phyloP scores from a whole-genome alignment of 2,888 invertebrate species.

The Siphlonurus alternatus region DNA sequence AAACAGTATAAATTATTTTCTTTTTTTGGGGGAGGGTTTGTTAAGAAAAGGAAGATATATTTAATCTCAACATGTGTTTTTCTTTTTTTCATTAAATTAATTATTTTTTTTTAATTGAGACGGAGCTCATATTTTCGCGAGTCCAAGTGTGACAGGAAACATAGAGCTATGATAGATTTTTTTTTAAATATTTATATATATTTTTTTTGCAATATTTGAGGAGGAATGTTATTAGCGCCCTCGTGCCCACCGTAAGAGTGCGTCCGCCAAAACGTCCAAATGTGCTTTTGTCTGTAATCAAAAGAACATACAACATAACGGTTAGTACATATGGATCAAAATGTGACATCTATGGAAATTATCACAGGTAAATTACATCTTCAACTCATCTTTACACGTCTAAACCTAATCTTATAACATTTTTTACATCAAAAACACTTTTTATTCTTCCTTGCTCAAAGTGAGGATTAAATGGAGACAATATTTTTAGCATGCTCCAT shows the following conservation, averaged over 20 bases:
- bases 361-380: too few relatives aligned
- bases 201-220: neutral
- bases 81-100: neutral
- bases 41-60: neutral
- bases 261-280: slow-evolving; percentile 85
- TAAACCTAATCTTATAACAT: too few relatives aligned
- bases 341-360: too few relatives aligned
- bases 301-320: slow-evolving; percentile 14
- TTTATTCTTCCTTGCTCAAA: too few relatives aligned
- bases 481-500: too few relatives aligned
- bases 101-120: neutral
- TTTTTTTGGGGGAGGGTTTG: too few relatives aligned
- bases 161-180: neutral
- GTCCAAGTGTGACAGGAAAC: neutral
- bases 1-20: too few relatives aligned
- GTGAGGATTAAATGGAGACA: too few relatives aligned
- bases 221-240: slow-evolving; percentile 49
- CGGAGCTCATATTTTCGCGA: neutral
- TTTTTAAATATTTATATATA: neutral
- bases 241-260: slow-evolving; percentile 82
- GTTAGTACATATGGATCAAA: neutral
- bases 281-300: slow-evolving; percentile 82
- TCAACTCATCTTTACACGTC: too few relatives aligned
- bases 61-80: neutral
- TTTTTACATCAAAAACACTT: too few relatives aligned